Conservation (phyloP, 2,888 invertebrate genomes). For the Dinocampus coccinellae region DNA sequence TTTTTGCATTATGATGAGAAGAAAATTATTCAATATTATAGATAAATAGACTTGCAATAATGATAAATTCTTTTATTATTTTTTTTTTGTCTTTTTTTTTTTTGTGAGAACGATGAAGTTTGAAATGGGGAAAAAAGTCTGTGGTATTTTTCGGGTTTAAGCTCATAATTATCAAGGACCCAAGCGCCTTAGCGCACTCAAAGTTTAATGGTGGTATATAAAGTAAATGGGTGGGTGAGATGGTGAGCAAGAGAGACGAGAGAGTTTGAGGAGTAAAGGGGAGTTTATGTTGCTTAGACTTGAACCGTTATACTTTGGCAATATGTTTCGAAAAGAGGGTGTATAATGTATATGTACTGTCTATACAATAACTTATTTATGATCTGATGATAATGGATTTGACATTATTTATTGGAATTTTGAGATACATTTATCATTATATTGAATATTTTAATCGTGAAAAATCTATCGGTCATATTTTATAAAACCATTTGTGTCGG, state of each 20-base stretch:
- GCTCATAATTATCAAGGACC: conserved; percentile 19
- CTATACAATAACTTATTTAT: conserved; percentile 12
- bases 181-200: conserved; percentile 21
- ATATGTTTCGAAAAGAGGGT: conserved; percentile 21
- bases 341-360: neutral
- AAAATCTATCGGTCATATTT: conserved; percentile 32
- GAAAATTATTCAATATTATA: no score
- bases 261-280: no score
- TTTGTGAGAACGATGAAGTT: neutral
- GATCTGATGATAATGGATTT: conserved; percentile 22
- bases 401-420: neutral
- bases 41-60: neutral
- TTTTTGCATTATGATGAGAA: no score
- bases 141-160: neutral
- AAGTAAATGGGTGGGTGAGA: neutral
- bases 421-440: neutral
- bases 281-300: conserved; percentile 15
- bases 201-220: conserved; percentile 25
- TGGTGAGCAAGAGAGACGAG: no score
- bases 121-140: conserved; percentile 7
- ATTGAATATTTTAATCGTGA: neutral
- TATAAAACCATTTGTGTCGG: no score
- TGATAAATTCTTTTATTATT: neutral
- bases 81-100: neutral
- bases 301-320: neutral